Evolutionary conservation across 2,113 vertebrate genomes (phyloP).

Genomic region (Calyptomena viridis): DNA sequence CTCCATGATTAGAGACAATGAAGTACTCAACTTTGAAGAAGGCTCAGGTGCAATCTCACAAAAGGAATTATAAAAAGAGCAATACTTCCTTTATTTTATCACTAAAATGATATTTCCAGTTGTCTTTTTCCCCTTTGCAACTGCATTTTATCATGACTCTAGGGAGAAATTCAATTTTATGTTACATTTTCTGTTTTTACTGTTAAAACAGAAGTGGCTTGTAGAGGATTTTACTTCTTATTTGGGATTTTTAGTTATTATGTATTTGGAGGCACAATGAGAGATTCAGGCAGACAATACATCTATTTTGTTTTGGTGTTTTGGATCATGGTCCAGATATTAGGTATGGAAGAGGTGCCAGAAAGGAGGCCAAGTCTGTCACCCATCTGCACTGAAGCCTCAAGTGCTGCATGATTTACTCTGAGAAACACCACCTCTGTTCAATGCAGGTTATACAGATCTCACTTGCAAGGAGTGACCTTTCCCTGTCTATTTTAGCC

Average conservation of each 20-base stretch:
- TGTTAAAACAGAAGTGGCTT: neutral
- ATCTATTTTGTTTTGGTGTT: neutral
- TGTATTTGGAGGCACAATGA: neutral
- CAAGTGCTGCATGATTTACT: neutral
- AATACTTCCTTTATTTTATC: conserved; percentile 28
- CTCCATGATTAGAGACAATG: neutral
- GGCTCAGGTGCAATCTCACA: neutral
- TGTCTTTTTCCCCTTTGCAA: conserved; percentile 14
- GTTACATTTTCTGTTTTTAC: conserved; percentile 8
- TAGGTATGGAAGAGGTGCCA: neutral
- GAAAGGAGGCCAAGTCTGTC: neutral
- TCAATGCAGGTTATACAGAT: neutral
- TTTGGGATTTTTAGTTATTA: neutral
- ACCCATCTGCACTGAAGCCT: neutral
- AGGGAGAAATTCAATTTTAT: conserved; percentile 16
- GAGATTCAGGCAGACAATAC: neutral
- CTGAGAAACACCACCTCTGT: neutral
- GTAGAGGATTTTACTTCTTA: neutral
- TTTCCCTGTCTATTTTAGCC: neutral
- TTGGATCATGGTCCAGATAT: neutral
- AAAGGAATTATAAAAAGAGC: conserved; percentile 29
- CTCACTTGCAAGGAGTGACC: neutral
- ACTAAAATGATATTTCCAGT: conserved; percentile 37
- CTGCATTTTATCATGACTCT: neutral
- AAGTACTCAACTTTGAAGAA: neutral